A percentile compares a stretch with the other conserved stretches of the same genome.
Evolutionary conservation across 2,797 vertebrate genomes (phyloP).

Genomic region (Tenualosa thibaudeaui): DNA sequence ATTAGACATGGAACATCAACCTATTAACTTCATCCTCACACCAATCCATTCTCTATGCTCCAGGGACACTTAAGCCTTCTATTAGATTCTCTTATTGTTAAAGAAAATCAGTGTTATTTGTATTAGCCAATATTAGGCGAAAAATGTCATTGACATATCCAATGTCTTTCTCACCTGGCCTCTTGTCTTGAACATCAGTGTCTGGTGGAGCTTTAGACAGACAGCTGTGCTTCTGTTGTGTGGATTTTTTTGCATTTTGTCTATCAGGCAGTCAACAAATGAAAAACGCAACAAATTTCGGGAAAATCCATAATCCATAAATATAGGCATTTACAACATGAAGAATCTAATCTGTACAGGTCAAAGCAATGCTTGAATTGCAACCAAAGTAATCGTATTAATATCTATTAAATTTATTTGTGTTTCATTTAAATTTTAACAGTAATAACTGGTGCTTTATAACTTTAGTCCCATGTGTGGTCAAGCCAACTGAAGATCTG

Average conservation of each 20-base stretch:
- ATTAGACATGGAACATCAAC: not conserved
- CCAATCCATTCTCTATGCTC: not conserved
- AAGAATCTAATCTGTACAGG: not conserved
- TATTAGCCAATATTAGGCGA: not conserved
- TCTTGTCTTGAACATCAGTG: not conserved
- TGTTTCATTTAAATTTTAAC: not conserved
- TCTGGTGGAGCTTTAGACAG: not conserved
- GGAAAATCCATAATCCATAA: too few species aligned
- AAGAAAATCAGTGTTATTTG: not conserved
- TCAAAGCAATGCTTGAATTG: not conserved
- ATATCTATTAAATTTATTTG: too few species aligned
- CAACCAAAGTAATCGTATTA: not conserved
- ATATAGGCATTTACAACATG: not conserved
- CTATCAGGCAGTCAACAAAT: not conserved
- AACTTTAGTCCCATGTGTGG: not conserved
- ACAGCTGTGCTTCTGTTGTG: not conserved
- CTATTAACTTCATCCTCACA: not conserved
- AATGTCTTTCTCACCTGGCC: not conserved
- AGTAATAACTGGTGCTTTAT: not conserved
- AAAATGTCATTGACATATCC: not conserved
- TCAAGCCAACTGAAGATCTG: not conserved
- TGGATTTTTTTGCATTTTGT: conserved; percentile 11
- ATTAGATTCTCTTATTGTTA: too few species aligned
- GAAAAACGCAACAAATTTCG: not conserved
- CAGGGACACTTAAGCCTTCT: not conserved